Evolutionary conservation across 1,140 invertebrate genomes (phyloP).

Genomic region (Cotesia vestalis): DNA sequence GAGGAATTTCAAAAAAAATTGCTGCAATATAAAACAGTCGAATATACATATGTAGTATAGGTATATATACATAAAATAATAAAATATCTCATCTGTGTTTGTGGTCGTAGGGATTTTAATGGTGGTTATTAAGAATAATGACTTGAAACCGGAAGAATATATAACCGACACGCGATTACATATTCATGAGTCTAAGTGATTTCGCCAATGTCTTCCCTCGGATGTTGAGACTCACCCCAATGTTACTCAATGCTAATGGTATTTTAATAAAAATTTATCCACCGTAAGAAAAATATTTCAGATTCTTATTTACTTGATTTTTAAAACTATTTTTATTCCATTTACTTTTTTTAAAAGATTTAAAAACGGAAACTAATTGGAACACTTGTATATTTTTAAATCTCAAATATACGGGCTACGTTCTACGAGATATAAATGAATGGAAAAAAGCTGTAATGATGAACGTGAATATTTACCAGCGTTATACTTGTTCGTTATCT

Average conservation of each 20-base stretch:
- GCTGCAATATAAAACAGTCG: not conserved
- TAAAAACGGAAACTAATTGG: too few relatives aligned
- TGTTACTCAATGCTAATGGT: conserved; percentile 26
- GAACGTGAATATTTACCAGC: too few relatives aligned
- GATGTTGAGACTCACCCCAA: conserved; percentile 6
- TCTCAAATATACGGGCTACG: too few relatives aligned
- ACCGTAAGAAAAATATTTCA: conserved; percentile 9
- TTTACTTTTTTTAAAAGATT: too few relatives aligned
- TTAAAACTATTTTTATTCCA: not conserved
- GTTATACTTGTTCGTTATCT: too few relatives aligned
- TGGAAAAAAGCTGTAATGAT: too few relatives aligned
- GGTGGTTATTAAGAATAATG: conserved; percentile 47
- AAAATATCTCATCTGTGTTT: conserved; percentile 6
- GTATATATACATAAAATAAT: not conserved
- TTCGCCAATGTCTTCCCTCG: conserved; percentile 41
- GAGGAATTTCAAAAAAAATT: too few relatives aligned
- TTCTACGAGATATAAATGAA: too few relatives aligned
- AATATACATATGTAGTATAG: not conserved
- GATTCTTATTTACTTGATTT: conserved; percentile 2
- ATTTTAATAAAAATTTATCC: conserved; percentile 38
- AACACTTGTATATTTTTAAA: too few relatives aligned
- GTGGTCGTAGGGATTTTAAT: conserved; percentile 32
- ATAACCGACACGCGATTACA: conserved; percentile 32
- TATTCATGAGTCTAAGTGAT: conserved; percentile 49
- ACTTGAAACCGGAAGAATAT: conserved; percentile 38